phyloP scores from a whole-genome alignment of 2,797 vertebrate genomes.

The Chloroceryle amazona region DNA sequence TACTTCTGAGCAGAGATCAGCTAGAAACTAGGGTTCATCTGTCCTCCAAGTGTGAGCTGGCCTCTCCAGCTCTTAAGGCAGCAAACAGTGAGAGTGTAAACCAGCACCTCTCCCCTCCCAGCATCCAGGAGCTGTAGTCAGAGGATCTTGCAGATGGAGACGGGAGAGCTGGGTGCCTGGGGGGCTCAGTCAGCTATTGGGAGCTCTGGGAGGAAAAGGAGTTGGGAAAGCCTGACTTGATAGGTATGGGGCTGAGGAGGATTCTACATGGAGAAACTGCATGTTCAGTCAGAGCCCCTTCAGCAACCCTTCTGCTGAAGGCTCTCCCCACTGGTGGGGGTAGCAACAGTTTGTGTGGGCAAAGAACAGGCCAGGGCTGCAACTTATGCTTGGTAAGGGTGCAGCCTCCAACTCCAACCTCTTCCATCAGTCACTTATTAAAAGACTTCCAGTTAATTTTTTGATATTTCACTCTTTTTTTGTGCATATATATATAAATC shows the following conservation, averaged over 20 bases:
- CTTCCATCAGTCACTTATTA: background rate
- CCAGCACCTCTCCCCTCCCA: background rate
- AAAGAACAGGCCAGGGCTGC: background rate
- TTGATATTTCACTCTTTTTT: background rate
- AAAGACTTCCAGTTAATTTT: background rate
- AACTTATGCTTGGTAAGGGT: fast-evolving
- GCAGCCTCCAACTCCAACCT: background rate
- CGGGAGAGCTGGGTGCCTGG: background rate
- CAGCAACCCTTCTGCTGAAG: background rate
- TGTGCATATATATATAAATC: too few relatives aligned
- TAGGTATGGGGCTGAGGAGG: background rate
- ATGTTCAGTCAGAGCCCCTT: background rate
- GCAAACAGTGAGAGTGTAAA: background rate
- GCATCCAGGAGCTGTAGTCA: fast-evolving
- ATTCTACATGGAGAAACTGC: background rate
- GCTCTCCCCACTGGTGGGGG: fast-evolving
- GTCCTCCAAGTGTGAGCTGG: background rate
- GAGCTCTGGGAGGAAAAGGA: background rate
- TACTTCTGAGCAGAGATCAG: background rate
- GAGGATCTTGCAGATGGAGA: background rate
- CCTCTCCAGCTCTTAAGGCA: background rate
- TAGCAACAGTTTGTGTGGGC: background rate
- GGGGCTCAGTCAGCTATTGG: background rate
- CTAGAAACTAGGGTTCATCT: background rate
- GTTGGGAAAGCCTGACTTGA: background rate